Base-by-base conservation (phyloP, 2,113 vertebrate species). In the Sander lucioperca region DNA sequence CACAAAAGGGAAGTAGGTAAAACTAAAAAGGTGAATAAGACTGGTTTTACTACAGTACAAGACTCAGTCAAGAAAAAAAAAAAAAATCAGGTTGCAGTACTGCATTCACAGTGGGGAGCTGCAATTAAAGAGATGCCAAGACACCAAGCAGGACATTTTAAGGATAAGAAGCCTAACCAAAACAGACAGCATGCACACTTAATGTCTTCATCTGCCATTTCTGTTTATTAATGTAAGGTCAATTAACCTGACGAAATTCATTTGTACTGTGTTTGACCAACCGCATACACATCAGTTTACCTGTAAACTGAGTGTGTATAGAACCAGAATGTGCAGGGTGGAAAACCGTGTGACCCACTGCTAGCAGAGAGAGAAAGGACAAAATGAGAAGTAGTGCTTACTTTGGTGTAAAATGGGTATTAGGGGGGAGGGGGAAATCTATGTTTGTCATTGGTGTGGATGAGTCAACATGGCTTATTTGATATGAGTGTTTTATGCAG, bases 71-170 rank as follows among this genome's bases (percentile, higher is more conserved):
- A 58, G 33, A 75, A 25, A 48, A 74, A 59, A 67, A 58, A 23
- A 59, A 57, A 9, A 79, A 58, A 63, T 63, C 48, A 54, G 56
- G 48, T 30, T 70, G 39, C 18, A 48, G 64, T 57, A 4, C 39
- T 66, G 8, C 39, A 57, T 68, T 81, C 53, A 54, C 54, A 64
- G 61, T 25, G 59, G 51, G 16, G 23, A 80, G 30, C 63, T 23
- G 68, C 19, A 21, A 71, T 84, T 56, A 81, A 84, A 86, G 25
- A 72, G 39, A 57, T 33, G 58, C 61, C 82, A 70, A 43, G 30
- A 65, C 47, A 74, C 13, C 70, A 30, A 56, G 85, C 27, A 58
- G 64, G 48, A 67, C 79, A 56, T 61, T 27, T 54, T 43, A 71
- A 74, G 21, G 13, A 62, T 72, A 70, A 70, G 53, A 43, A 53